phyloP scores from a whole-genome alignment of 2,113 vertebrate genomes.

The Rattus norvegicus region DNA sequence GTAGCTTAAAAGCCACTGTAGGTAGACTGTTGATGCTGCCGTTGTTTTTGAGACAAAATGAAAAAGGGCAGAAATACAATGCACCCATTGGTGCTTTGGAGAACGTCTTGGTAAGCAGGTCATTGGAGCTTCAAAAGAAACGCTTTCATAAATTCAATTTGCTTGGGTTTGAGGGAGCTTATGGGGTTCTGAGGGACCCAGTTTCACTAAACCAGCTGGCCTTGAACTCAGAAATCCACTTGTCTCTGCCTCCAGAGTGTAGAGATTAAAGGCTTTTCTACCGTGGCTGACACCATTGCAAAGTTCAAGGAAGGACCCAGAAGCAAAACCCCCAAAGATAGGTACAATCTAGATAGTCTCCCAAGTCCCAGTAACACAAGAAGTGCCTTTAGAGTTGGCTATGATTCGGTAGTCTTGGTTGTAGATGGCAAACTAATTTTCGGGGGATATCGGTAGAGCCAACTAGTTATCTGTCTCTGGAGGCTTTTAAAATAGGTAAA shows the following conservation, averaged over 20 bases:
- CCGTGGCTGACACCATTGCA: not conserved
- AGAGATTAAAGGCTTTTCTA: not conserved
- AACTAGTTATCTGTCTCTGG: not conserved
- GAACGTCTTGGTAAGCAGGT: conserved; percentile 5
- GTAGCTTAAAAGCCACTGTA: conserved; percentile 19
- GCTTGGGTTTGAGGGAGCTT: not conserved
- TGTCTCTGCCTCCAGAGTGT: not conserved
- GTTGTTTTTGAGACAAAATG: not conserved
- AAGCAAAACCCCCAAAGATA: not conserved
- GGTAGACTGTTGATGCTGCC: not conserved
- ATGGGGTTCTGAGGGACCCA: too few relatives aligned
- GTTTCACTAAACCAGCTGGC: not conserved
- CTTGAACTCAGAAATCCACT: not conserved
- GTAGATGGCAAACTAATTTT: not conserved
- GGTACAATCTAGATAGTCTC: not conserved
- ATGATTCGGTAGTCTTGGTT: not conserved
- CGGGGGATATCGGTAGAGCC: not conserved
- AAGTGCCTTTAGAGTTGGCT: not conserved
- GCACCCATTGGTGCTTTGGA: not conserved
- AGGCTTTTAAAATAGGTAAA: not conserved
- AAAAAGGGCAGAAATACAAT: not conserved
- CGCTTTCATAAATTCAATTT: not conserved
- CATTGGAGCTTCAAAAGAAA: conserved; percentile 29
- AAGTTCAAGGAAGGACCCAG: conserved; percentile 6
- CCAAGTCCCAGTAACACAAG: not conserved